These are phyloP conservation scores for Hyposmocoma kahamanoa DNA, from an alignment of 1,140 invertebrate species.

Conservation along the genomic window DNA sequence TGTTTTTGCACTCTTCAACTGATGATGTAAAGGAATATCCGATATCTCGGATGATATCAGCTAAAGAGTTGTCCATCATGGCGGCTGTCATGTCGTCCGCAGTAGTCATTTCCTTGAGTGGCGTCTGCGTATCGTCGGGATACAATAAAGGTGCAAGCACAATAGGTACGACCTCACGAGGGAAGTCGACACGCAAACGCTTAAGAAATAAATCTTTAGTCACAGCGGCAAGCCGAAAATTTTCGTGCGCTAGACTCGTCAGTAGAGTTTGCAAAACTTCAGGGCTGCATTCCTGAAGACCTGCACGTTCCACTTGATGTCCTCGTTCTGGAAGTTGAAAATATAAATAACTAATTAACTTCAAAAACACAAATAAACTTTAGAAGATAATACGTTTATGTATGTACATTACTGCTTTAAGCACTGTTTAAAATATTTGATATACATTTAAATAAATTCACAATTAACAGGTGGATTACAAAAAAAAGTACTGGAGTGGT, in stretches of 20 bases:
- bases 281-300: constrained; percentile 89
- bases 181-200: constrained; percentile 89
- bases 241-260: constrained; percentile 73
- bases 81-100: constrained; percentile 72
- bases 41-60: constrained; percentile 91
- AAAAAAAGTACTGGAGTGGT: too few relatives aligned
- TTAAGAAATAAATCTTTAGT: constrained; percentile 87
- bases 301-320: constrained; percentile 81
- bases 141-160: constrained; percentile 91
- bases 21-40: constrained; percentile 91
- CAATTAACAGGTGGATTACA: too few relatives aligned
- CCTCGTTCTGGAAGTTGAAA: constrained; percentile 76
- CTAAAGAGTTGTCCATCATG: constrained; percentile 83
- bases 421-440: too few relatives aligned
- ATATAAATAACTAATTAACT: too few relatives aligned
- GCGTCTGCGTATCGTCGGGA: constrained; percentile 82
- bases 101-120: constrained; percentile 74
- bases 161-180: constrained; percentile 89
- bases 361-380: too few relatives aligned
- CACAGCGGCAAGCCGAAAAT: constrained; percentile 78
- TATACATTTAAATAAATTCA: too few relatives aligned
- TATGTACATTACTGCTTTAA: too few relatives aligned
- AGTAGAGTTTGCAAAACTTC: constrained; percentile 90
- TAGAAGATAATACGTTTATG: too few relatives aligned
- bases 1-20: constrained; percentile 91